These are phyloP conservation scores for Cathartes aura DNA, from an alignment of 2,113 vertebrate species.

Conservation along the genomic window DNA sequence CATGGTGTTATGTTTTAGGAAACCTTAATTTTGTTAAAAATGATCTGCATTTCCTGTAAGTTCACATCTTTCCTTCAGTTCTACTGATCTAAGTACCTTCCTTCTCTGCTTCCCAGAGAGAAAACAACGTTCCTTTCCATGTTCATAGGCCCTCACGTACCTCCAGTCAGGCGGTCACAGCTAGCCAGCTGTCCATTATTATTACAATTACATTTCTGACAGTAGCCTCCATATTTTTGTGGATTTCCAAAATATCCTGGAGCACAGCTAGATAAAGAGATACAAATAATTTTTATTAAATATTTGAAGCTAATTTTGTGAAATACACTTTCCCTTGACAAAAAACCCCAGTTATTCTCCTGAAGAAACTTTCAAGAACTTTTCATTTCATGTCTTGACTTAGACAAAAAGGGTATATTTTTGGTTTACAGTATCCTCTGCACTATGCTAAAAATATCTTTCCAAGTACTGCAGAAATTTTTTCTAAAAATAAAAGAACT, in stretches of 20 bases:
- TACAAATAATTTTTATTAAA: not conserved
- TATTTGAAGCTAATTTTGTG: not conserved
- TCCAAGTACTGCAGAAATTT: not conserved
- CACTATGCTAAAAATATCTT: constrained; percentile 32
- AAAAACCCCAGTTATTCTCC: not conserved
- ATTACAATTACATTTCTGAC: constrained; percentile 84
- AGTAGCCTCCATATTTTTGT: constrained; percentile 80
- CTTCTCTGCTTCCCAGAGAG: not conserved
- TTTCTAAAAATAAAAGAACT: constrained; percentile 18
- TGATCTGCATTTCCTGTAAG: not conserved
- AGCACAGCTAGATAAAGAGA: constrained; percentile 84
- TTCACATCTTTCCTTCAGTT: not conserved
- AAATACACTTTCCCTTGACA: not conserved
- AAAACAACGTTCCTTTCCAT: not conserved
- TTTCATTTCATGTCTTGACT: not conserved
- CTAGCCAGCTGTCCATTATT: constrained; percentile 78
- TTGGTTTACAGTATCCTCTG: not conserved
- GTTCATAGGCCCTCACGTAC: constrained; percentile 59
- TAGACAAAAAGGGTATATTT: not conserved
- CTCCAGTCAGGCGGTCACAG: constrained; percentile 90
- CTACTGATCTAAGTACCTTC: not conserved
- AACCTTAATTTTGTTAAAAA: not conserved
- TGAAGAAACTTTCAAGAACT: not conserved
- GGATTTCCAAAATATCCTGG: constrained; percentile 92
- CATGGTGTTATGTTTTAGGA: not conserved